Conservation (phyloP, 2,888 invertebrate species). For the Plemyria rubiginata region DNA sequence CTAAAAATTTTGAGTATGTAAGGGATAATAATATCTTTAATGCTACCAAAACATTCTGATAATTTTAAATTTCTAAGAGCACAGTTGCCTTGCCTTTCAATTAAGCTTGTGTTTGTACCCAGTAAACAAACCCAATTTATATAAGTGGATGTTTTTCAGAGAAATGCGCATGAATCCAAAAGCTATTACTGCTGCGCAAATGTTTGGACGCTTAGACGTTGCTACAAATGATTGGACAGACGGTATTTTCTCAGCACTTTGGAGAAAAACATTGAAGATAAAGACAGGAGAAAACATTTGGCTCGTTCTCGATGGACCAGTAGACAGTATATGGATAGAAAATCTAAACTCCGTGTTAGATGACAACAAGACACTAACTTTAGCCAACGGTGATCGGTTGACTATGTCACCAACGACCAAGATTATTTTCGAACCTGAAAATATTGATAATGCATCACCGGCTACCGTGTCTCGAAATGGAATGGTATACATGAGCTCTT, state of each 20-base stretch:
- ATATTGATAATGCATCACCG: conserved; percentile 98
- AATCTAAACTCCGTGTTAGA: conserved; percentile 98
- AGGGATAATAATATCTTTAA: too few species aligned
- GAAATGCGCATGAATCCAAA: conserved; percentile 99
- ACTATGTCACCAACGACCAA: conserved; percentile 97
- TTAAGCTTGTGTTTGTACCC: too few species aligned
- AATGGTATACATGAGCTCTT: conserved; percentile 98
- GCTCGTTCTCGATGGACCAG: conserved; percentile 98
- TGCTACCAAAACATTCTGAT: too few species aligned
- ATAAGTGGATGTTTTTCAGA: conserved; percentile 63
- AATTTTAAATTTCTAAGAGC: too few species aligned
- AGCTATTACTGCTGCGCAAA: conserved; percentile 98
- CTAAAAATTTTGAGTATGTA: too few species aligned
- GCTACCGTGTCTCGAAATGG: conserved; percentile 98
- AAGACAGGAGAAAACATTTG: conserved; percentile 96
- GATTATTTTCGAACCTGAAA: conserved; percentile 98
- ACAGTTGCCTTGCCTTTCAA: neutral
- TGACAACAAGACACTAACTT: conserved; percentile 97
- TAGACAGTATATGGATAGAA: conserved; percentile 99
- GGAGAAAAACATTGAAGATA: conserved; percentile 96
- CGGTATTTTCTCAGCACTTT: conserved; percentile 98
- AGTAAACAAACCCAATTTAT: too few species aligned
- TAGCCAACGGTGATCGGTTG: conserved; percentile 97
- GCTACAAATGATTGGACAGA: conserved; percentile 99
- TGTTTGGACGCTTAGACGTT: conserved; percentile 98